Base-by-base conservation (phyloP, 2,797 vertebrate genomes). In the Phataginus tetradactyla region DNA sequence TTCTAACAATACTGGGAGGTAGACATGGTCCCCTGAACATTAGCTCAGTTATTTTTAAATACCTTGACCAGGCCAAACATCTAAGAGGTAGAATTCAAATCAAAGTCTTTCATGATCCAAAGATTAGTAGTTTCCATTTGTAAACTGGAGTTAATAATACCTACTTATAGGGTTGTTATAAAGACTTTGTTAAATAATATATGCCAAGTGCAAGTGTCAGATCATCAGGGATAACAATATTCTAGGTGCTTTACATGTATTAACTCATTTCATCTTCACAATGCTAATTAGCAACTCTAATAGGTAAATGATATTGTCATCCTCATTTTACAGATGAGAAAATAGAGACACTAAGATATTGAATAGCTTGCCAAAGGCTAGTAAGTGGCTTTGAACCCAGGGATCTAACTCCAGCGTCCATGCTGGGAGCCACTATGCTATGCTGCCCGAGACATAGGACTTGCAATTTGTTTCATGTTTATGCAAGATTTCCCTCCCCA, bases 181-280 rank as follows among this genome's bases (percentile, higher is more conserved):
- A 71, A 53, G 45, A 92, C 66, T 93, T 97, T 21, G 75, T 63
- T 68, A 84, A n/a, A 83, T 45, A 84, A 74, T 29, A 59, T 45
- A 49, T 71, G 21, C 20, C 42, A 94, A 45, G 15, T 71, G 18
- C 25, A 29, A n/a, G 29, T 53, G 18, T 80, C 32, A 77, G 20
- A 66, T 85, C 34, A 77, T 34, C 61, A 78, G 88, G 21, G 69
- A 83, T 81, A 89, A 72, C 53, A 53, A 66, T 61, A 92, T 80
- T 93, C 13, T 66, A 71, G 53, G 42, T 74, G 21, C 61, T 92
- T 94, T 69, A 88, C 34, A 39, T 55, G 34, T 55, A 87, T 74
- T 72, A 78, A 91, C 2, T 74, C 77, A 85, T 55, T 96, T 66
- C 51, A 86, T 81, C 39, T 37, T 81, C n/a, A 42, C 14, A 66